These are phyloP conservation scores for Periophthalmodon schlosseri DNA, from an alignment of 2,113 vertebrate species.

Conservation along the genomic window DNA sequence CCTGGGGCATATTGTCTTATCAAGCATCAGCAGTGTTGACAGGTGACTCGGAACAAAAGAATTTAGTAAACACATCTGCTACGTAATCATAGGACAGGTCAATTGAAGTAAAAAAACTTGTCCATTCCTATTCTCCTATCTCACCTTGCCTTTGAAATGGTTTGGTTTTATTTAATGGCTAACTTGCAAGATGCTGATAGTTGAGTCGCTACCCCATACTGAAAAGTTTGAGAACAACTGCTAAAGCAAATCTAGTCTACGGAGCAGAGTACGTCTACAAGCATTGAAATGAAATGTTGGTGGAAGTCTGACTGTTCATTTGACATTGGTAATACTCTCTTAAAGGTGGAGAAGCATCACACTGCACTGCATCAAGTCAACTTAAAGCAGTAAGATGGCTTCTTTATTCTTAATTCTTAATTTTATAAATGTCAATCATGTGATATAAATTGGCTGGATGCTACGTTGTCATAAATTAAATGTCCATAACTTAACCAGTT, in stretches of 20 bases:
- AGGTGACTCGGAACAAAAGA: slow-evolving; percentile 4
- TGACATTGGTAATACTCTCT: no score
- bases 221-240: no score
- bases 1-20: slow-evolving; percentile 33
- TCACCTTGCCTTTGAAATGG: neutral
- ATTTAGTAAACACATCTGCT: slow-evolving; percentile 5
- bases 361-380: no score
- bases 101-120: neutral
- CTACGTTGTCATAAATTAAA: no score
- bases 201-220: no score
- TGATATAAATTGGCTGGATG: no score
- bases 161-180: neutral
- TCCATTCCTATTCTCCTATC: neutral
- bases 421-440: no score
- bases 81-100: neutral
- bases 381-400: no score
- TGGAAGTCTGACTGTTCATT: no score
- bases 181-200: neutral
- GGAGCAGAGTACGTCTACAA: neutral
- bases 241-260: neutral
- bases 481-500: no score
- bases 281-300: neutral
- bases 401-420: no score
- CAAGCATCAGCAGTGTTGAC: slow-evolving; percentile 19
- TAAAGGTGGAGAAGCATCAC: no score